Conservation (phyloP, 2,888 invertebrate genomes). For the Acanthopleura granulata region DNA sequence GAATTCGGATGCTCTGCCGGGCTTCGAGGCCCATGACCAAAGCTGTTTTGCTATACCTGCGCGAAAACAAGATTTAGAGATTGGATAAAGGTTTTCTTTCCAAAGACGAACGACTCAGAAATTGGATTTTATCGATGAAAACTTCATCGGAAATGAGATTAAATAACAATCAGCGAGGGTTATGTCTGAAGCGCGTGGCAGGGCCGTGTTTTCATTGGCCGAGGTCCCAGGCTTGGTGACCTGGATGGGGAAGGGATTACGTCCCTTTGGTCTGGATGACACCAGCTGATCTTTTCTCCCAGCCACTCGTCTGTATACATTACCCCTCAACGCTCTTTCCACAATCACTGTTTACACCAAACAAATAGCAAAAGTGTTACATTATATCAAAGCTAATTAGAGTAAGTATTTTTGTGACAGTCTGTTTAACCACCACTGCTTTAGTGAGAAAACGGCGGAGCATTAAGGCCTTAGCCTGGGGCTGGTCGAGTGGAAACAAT, state of each 20-base stretch:
- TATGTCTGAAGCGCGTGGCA: neutral
- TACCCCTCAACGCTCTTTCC: neutral
- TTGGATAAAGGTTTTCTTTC: neutral
- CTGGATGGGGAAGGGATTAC: neutral
- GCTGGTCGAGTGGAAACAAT: neutral
- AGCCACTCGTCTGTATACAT: neutral
- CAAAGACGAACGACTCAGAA: neutral
- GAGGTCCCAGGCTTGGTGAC: neutral
- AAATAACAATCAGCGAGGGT: neutral
- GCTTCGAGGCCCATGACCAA: neutral
- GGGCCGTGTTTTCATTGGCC: neutral
- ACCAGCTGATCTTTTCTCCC: too few relatives aligned
- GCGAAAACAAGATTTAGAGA: neutral
- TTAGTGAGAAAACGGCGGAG: neutral
- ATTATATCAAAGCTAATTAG: too few relatives aligned
- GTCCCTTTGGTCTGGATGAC: too few relatives aligned
- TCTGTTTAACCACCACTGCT: neutral
- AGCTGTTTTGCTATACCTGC: neutral
- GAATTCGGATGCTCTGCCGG: neutral
- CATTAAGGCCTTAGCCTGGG: too few relatives aligned
- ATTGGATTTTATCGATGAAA: conserved; percentile 3
- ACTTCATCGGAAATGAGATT: conserved; percentile 4
- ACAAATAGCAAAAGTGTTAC: too few relatives aligned
- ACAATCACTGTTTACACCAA: neutral
- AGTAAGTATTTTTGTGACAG: neutral